These are phyloP conservation scores for Asbolus verrucosus DNA, from an alignment of 1,140 invertebrate genomes.

Conservation along the genomic window DNA sequence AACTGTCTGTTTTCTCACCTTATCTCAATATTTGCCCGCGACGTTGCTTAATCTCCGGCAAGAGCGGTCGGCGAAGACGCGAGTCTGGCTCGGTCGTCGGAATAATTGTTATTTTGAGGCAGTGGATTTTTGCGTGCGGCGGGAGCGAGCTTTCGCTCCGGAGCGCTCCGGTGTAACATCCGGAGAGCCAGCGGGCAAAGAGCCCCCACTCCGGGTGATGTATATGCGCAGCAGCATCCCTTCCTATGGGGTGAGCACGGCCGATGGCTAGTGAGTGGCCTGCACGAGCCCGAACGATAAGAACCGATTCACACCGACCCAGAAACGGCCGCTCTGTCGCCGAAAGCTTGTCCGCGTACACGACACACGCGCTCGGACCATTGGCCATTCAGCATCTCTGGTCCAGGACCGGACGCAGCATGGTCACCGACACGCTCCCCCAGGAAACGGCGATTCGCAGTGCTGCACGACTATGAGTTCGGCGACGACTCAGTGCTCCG, in stretches of 20 bases:
- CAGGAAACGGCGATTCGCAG: not conserved
- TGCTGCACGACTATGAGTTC: not conserved
- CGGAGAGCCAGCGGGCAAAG: constrained; percentile 56
- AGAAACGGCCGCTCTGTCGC: constrained; percentile 56
- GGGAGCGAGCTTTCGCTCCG: constrained; percentile 46
- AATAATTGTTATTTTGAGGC: no score
- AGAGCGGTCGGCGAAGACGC: no score
- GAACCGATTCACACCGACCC: constrained; percentile 55
- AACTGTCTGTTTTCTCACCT: no score
- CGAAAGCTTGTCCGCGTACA: constrained; percentile 58
- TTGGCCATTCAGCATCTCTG: constrained; percentile 64
- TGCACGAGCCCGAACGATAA: constrained; percentile 53
- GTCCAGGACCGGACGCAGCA: constrained; percentile 55
- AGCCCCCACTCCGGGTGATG: constrained; percentile 53
- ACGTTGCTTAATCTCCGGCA: no score
- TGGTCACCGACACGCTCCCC: not conserved
- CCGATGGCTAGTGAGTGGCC: constrained; percentile 65
- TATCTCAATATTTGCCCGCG: no score
- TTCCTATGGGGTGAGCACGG: constrained; percentile 60
- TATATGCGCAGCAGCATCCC: constrained; percentile 60
- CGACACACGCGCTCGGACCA: constrained; percentile 65
- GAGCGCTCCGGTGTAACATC: constrained; percentile 58
- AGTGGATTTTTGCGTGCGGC: no score
- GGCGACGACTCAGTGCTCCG: constrained; percentile 13
- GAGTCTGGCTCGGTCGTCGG: no score